Evolutionary conservation across 2,888 invertebrate genomes (phyloP).

Genomic region (Pollenia griseotomentosa): DNA sequence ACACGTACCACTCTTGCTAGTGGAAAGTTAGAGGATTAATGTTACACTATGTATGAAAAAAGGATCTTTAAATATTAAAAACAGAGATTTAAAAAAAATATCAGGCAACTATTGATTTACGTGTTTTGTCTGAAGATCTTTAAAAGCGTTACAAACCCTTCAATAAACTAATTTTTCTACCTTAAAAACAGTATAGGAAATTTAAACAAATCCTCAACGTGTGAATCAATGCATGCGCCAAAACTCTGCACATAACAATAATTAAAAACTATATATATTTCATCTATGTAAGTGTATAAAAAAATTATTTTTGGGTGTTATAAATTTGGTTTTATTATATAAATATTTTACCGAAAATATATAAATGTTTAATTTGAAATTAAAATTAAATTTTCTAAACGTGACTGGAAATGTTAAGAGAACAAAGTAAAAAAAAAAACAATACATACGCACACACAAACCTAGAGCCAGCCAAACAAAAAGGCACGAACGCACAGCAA

Average conservation of each 20-base stretch:
- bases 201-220: neutral
- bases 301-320: constrained; percentile 38
- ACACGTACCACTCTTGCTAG: no score
- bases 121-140: no score
- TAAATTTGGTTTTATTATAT: neutral
- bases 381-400: constrained; percentile 65
- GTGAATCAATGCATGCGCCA: neutral
- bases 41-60: no score
- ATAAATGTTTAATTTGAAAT: constrained; percentile 57
- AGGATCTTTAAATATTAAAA: no score
- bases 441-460: neutral
- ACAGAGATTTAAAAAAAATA: no score
- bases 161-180: no score
- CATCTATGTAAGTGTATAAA: neutral
- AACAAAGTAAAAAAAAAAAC: constrained; percentile 4
- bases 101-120: no score
- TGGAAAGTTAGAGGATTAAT: no score
- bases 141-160: no score
- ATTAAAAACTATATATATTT: constrained; percentile 13
- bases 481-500: constrained; percentile 34
- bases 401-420: constrained; percentile 59
- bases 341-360: constrained; percentile 17
- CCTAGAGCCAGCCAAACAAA: constrained; percentile 4
- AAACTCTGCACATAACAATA: constrained; percentile 28
- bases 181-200: no score